phyloP scores from a whole-genome alignment of 2,113 vertebrate genomes.

The Gracilinanus agilis region DNA sequence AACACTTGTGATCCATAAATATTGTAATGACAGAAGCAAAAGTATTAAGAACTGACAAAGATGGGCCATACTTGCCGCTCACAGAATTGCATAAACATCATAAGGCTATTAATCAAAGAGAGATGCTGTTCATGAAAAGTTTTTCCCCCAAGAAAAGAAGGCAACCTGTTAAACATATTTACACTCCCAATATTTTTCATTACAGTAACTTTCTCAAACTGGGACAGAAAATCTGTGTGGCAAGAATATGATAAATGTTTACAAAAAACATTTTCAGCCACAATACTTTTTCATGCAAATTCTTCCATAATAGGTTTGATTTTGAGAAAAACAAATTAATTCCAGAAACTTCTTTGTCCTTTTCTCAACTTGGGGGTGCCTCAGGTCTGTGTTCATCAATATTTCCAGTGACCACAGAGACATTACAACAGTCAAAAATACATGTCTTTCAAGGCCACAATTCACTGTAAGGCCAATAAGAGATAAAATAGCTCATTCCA shows the following conservation, averaged over 20 bases:
- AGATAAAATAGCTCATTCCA: not conserved
- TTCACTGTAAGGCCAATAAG: not conserved
- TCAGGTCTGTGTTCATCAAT: not conserved
- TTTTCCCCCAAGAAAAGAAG: slow-evolving; percentile 37
- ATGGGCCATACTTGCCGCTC: not conserved
- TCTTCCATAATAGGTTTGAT: not conserved
- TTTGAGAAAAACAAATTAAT: not conserved
- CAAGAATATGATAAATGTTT: not conserved
- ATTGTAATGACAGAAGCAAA: not conserved
- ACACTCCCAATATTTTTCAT: slow-evolving; percentile 22
- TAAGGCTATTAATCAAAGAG: not conserved
- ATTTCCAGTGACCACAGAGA: not conserved
- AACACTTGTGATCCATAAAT: not conserved
- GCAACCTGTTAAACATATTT: slow-evolving; percentile 17
- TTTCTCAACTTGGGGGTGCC: not conserved
- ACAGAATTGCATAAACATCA: slow-evolving; percentile 37
- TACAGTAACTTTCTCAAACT: slow-evolving; percentile 10
- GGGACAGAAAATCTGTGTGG: slow-evolving; percentile 20
- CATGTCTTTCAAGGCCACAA: not conserved
- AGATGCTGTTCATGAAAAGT: not conserved
- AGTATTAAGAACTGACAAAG: not conserved
- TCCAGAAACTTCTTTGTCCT: slow-evolving; percentile 27
- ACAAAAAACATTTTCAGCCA: not conserved
- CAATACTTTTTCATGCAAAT: slow-evolving; percentile 26
- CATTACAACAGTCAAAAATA: not conserved